These are phyloP conservation scores for Epizoanthus scotinus DNA, from an alignment of 92 coral and sea anemone genomes.

Conservation along the genomic window DNA sequence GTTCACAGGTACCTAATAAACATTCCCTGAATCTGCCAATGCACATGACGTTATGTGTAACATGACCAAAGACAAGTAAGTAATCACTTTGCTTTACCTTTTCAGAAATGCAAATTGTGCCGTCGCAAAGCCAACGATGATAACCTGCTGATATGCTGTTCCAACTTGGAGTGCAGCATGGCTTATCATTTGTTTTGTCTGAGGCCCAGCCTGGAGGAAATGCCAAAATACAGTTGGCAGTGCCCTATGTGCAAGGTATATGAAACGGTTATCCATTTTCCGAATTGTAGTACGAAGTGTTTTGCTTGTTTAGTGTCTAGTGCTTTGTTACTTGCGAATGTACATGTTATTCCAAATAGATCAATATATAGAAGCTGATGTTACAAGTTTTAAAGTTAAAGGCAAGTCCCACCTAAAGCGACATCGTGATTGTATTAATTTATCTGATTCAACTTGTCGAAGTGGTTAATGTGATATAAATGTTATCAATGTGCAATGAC, in stretches of 20 bases:
- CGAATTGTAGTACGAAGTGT: no score
- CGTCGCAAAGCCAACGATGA: slow-evolving; percentile 57
- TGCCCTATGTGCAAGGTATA: slow-evolving; percentile 85
- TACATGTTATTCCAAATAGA: no score
- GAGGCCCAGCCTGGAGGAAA: slow-evolving; percentile 74
- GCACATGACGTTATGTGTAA: background rate
- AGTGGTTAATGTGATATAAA: no score
- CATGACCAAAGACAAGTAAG: background rate
- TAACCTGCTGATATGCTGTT: slow-evolving; percentile 68
- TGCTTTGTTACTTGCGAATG: no score
- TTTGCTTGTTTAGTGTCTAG: no score
- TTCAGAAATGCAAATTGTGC: slow-evolving; percentile 87
- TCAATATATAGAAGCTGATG: background rate
- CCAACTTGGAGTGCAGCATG: slow-evolving; percentile 70
- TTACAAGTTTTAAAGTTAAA: background rate
- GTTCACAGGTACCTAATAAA: no score
- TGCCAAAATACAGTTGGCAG: slow-evolving; percentile 85
- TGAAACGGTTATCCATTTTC: background rate
- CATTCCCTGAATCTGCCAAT: background rate
- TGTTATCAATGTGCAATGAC: no score
- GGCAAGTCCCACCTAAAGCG: no score
- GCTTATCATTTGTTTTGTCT: slow-evolving; percentile 83
- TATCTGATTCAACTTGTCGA: no score
- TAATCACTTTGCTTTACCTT: background rate
- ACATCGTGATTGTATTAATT: no score